phyloP scores from a whole-genome alignment of 1,140 invertebrate genomes.

The Acarapis woodi region DNA sequence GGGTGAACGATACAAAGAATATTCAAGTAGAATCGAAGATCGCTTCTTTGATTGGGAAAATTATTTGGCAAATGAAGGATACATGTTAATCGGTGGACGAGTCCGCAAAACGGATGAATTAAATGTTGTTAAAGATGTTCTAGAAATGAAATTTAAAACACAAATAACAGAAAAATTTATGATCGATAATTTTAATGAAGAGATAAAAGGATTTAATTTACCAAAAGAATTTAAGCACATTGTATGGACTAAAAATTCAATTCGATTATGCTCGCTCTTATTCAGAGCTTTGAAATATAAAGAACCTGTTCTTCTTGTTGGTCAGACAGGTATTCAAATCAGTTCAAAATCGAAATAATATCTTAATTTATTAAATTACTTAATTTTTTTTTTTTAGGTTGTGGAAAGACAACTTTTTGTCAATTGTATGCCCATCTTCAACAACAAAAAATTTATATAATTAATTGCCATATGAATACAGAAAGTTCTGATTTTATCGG shows the following conservation, averaged over 20 bases:
- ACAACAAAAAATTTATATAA: conserved; percentile 31
- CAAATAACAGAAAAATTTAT: conserved; percentile 16
- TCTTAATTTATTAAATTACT: conserved; percentile 2
- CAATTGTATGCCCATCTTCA: conserved; percentile 46
- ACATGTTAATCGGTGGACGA: conserved; percentile 68
- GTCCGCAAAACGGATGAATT: conserved; percentile 49
- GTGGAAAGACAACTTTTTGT: conserved; percentile 91
- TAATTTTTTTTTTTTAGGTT: no score
- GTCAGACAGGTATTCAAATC: no score
- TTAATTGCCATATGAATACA: conserved; percentile 97
- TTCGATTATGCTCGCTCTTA: conserved; percentile 64
- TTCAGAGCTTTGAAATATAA: conserved; percentile 56
- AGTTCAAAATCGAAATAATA: no score
- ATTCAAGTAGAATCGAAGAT: conserved; percentile 22
- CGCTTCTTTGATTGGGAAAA: conserved; percentile 81
- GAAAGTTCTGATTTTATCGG: conserved; percentile 94
- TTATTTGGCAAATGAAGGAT: conserved; percentile 87
- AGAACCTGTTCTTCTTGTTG: conserved; percentile 82
- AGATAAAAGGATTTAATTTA: conserved; percentile 17
- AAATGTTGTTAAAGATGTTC: conserved; percentile 28
- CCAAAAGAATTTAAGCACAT: conserved; percentile 36
- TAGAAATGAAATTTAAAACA: conserved; percentile 57
- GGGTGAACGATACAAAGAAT: conserved; percentile 68
- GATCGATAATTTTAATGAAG: conserved; percentile 23
- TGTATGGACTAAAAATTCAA: conserved; percentile 76